Base-by-base conservation (phyloP, 2,888 invertebrate species). In the Folsomia candida region DNA sequence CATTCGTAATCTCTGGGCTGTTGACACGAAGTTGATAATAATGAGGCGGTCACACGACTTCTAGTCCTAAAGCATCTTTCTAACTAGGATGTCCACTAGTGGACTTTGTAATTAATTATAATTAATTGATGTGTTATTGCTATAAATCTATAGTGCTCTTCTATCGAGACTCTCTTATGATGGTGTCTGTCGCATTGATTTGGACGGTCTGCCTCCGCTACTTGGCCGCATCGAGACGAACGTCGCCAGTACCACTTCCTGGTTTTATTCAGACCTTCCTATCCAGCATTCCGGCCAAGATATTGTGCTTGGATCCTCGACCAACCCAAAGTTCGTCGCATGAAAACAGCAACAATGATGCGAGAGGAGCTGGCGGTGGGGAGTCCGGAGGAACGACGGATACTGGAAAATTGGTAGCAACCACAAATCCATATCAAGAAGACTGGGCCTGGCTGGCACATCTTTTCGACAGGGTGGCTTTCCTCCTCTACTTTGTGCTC, bases 391-490 rank as follows among this genome's bases (percentile, higher is more conserved):
- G 74, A 37, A 25, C 57, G 9, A 24, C 51, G 2, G 78, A 75
- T 20, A 69, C 37, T 60, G 77, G 75, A 22, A 79, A 79, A 60
- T 68, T 78, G 9, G 75, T 80, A 22, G 74, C 63, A 11, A 61
- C 58, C 29, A 70, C 70, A 20, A 77, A 74, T 65, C 78, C 79
- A 9, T 76, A 77, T 37, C 80, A 80, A 37, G 75, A 77, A 25
- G 79, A 80, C 60, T 80, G 79, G 79, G 80, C 80, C 18, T 80
- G 80, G 80, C 51, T 80, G 22, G 80, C 80, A 54, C 79, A 80
- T 69, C 62, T 80, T 9, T 63, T 80, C 22, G 80, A 80, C 62
- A 66, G 80, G 24, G 68, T 79, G 26, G 78, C 75, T 2, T 80
- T 80, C 60, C 60, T 74, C 18, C 68, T 80, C 47, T 80, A 79